phyloP scores from a whole-genome alignment of 1,140 invertebrate genomes.

The Drosophila lowei region DNA sequence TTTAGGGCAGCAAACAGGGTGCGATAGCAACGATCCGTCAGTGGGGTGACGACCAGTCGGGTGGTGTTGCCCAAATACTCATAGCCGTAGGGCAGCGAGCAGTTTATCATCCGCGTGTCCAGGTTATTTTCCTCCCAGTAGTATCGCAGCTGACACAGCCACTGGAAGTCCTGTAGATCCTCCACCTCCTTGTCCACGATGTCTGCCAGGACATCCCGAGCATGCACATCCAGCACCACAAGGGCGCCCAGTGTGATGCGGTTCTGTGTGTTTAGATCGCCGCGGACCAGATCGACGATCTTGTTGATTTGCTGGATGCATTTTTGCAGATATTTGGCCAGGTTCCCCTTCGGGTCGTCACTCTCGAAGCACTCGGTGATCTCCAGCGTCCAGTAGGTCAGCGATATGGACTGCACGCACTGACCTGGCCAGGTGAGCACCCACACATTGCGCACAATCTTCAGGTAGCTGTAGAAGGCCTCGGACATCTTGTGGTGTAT shows the following conservation, averaged over 20 bases:
- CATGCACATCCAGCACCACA: slow-evolving; percentile 96
- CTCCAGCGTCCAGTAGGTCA: slow-evolving; percentile 94
- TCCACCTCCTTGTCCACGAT: slow-evolving; percentile 88
- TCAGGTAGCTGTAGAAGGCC: slow-evolving; percentile 88
- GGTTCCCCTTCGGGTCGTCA: slow-evolving; percentile 83
- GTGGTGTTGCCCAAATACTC: slow-evolving; percentile 97
- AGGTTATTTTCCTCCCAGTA: slow-evolving; percentile 94
- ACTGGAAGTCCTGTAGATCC: slow-evolving; percentile 93
- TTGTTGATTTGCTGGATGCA: slow-evolving; percentile 89
- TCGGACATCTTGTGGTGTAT: slow-evolving; percentile 88
- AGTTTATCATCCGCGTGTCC: slow-evolving; percentile 96
- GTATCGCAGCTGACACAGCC: slow-evolving; percentile 96
- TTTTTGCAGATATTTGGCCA: slow-evolving; percentile 85
- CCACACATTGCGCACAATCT: slow-evolving; percentile 89
- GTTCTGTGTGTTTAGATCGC: slow-evolving; percentile 93
- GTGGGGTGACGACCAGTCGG: slow-evolving; percentile 93
- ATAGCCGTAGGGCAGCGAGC: slow-evolving; percentile 94
- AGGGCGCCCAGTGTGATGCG: slow-evolving; percentile 94
- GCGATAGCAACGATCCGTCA: slow-evolving; percentile 96
- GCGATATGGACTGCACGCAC: slow-evolving; percentile 92
- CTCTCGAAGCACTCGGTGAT: slow-evolving; percentile 89
- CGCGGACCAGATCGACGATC: slow-evolving; percentile 94
- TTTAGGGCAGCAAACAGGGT: slow-evolving; percentile 96
- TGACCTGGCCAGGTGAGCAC: slow-evolving; percentile 95
- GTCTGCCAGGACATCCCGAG: slow-evolving; percentile 91